Conservation (phyloP, 2,888 invertebrate species). For the Agrochola lychnidis region DNA sequence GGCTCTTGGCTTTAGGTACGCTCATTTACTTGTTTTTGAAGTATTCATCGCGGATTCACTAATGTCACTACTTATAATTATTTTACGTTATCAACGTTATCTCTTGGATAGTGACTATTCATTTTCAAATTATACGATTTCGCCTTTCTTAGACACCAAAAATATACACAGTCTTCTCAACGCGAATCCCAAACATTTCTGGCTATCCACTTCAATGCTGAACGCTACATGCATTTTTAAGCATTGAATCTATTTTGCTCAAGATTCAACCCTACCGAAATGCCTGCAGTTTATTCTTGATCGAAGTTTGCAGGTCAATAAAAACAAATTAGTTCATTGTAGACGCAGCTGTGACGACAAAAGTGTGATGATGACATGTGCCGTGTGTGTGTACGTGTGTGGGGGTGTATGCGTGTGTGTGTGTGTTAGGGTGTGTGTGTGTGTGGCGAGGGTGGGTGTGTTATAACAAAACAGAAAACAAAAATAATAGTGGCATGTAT, state of each 20-base stretch:
- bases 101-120: not conserved
- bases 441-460: no score
- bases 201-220: conserved; percentile 23
- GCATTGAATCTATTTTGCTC: conserved; percentile 31
- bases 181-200: conserved; percentile 21
- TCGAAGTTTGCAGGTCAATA: not conserved
- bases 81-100: not conserved
- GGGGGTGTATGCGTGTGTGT: no score
- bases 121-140: conserved; percentile 1
- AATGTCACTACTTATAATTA: no score
- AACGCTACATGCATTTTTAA: conserved; percentile 47
- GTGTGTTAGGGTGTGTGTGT: no score
- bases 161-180: conserved; percentile 14
- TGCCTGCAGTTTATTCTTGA: not conserved
- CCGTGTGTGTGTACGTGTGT: no score
- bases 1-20: no score
- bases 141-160: not conserved
- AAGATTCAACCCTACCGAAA: not conserved
- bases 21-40: no score
- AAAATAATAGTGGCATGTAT: not conserved
- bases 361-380: no score
- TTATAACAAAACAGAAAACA: not conserved
- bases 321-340: conserved; percentile 1
- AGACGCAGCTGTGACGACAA: not conserved
- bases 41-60: no score